These are phyloP conservation scores for Rhegmatorhina hoffmannsi DNA, from an alignment of 2,113 vertebrate species.

Conservation along the genomic window DNA sequence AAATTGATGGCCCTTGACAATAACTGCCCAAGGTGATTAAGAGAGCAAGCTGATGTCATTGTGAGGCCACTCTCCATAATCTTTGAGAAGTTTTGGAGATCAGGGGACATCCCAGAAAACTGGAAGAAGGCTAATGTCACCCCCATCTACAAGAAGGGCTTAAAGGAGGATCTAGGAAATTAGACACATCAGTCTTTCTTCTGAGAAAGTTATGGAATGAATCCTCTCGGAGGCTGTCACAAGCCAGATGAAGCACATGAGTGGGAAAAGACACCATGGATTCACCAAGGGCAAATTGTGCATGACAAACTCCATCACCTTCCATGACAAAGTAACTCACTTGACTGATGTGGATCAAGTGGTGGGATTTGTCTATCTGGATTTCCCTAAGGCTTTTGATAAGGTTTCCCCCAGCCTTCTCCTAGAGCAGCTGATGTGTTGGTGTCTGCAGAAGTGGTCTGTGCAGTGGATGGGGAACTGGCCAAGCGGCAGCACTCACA, in stretches of 20 bases:
- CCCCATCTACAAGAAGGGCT: background rate
- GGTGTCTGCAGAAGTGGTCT: background rate
- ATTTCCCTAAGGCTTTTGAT: background rate
- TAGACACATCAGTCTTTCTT: background rate
- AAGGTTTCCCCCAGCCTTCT: background rate
- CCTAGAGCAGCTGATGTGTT: background rate
- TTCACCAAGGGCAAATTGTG: background rate
- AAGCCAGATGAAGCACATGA: background rate
- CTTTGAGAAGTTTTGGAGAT: background rate
- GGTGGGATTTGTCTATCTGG: background rate
- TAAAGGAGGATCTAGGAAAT: background rate
- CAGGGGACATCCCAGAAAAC: background rate
- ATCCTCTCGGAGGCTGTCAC: background rate
- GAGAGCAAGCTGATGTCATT: background rate
- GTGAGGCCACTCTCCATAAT: background rate
- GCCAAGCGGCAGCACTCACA: background rate
- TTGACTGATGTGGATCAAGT: background rate
- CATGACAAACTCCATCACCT: background rate
- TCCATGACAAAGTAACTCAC: background rate
- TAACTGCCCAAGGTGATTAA: background rate
- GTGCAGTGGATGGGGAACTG: accelerated
- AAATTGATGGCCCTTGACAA: background rate
- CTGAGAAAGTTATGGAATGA: background rate
- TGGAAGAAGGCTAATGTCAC: background rate
- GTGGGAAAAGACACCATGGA: background rate